Percentiles rank a stretch among this genome's conserved stretches.
Evolutionary conservation across 2,113 vertebrate genomes (phyloP).

Genomic region (Phalacrocorax aristotelis): DNA sequence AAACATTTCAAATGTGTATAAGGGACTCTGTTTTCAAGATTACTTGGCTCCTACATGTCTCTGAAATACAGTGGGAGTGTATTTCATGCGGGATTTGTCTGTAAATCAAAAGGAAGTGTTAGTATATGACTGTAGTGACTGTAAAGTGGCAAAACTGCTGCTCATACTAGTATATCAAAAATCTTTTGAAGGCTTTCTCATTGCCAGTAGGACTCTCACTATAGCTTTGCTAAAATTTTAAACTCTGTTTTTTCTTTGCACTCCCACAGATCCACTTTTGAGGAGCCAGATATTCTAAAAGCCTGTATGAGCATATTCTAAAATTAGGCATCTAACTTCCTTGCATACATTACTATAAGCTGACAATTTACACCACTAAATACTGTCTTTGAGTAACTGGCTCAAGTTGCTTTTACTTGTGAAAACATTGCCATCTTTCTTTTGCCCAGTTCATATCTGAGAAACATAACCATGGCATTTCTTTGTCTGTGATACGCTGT

Average conservation of each 20-base stretch:
- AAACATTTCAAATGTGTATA: not conserved
- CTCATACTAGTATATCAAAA: not conserved
- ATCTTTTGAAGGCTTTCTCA: not conserved
- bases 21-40: not conserved
- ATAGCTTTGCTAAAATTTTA: not conserved
- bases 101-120: not conserved
- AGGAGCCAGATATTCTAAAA: not conserved
- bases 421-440: accelerated
- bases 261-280: not conserved
- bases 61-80: not conserved
- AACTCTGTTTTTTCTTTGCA: not conserved
- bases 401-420: not conserved
- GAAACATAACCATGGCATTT: not conserved
- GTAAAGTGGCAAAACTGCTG: not conserved
- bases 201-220: not conserved
- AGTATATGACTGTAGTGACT: not conserved
- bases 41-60: not conserved
- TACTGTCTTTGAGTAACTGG: not conserved
- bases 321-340: not conserved
- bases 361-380: not conserved
- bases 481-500: not conserved
- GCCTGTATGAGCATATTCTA: not conserved
- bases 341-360: not conserved
- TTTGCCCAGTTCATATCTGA: not conserved
- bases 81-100: not conserved